Evolutionary conservation across 1,140 invertebrate species (phyloP).

Genomic region (Drosophila chauvacae): DNA sequence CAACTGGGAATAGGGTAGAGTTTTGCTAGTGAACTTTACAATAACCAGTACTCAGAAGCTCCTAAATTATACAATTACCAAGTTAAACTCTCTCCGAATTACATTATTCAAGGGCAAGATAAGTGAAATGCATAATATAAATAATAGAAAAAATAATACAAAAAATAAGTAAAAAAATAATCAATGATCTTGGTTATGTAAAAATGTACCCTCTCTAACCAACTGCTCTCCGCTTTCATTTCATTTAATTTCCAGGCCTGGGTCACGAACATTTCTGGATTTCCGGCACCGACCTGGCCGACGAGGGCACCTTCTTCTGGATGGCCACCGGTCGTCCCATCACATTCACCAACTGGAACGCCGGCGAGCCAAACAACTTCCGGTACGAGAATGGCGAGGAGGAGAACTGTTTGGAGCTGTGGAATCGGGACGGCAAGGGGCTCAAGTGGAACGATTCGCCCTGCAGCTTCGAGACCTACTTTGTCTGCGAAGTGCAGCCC

Average conservation of each 20-base stretch:
- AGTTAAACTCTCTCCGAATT: too few relatives aligned
- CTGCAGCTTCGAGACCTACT: constrained; percentile 96
- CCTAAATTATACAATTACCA: background rate
- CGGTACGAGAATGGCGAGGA: constrained; percentile 96
- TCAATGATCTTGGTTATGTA: too few relatives aligned
- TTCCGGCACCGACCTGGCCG: constrained; percentile 94
- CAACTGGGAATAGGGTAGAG: background rate
- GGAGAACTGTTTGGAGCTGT: constrained; percentile 95
- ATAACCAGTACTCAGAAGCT: background rate
- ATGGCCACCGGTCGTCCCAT: constrained; percentile 94
- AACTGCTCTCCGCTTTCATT: background rate
- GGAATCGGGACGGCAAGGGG: constrained; percentile 96
- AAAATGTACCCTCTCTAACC: background rate
- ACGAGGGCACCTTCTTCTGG: constrained; percentile 96
- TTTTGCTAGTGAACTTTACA: background rate
- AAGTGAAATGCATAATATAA: too few relatives aligned
- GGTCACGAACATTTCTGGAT: constrained; percentile 97
- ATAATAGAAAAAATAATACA: too few relatives aligned
- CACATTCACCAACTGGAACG: constrained; percentile 96
- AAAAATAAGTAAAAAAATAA: too few relatives aligned
- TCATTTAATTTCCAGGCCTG: constrained; percentile 86
- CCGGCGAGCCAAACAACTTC: constrained; percentile 95
- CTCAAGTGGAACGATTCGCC: constrained; percentile 97
- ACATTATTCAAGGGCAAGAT: too few relatives aligned
- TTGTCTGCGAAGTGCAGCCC: constrained; percentile 93